Evolutionary conservation across 2,888 invertebrate species (phyloP).

Genomic region (Thalpophila matura): DNA sequence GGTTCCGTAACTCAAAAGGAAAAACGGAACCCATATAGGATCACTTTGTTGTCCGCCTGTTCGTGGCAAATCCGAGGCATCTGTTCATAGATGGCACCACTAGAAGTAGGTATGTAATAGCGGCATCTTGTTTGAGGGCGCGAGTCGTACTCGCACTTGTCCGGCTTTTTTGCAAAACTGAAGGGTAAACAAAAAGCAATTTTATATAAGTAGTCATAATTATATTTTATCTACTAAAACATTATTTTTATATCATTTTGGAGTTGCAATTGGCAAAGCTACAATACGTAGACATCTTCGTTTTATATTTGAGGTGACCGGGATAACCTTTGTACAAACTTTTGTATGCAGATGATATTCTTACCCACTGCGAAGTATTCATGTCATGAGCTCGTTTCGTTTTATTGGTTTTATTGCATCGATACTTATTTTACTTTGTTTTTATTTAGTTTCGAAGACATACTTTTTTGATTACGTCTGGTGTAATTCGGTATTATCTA

Average conservation of each 20-base stretch:
- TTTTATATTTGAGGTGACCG: conserved; percentile 39
- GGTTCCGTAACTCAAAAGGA: too few species aligned
- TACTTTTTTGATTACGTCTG: conserved; percentile 1
- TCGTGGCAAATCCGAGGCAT: too few species aligned
- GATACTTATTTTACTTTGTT: conserved; percentile 17
- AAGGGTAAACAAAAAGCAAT: too few species aligned
- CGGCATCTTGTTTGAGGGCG: too few species aligned
- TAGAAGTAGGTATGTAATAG: too few species aligned
- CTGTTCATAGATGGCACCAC: too few species aligned
- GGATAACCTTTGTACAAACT: conserved; percentile 16
- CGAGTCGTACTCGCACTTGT: too few species aligned
- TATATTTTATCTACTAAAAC: background rate
- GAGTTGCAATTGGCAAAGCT: background rate
- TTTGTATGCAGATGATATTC: conserved; percentile 23
- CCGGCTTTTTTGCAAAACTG: too few species aligned
- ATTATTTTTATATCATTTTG: background rate
- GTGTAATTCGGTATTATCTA: too few species aligned
- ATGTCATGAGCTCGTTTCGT: conserved; percentile 17
- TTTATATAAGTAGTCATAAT: too few species aligned
- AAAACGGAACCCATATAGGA: too few species aligned
- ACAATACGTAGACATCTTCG: background rate
- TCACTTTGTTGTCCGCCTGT: too few species aligned
- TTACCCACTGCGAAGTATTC: conserved; percentile 13
- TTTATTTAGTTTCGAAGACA: conserved; percentile 16
- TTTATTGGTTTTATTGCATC: conserved; percentile 12